A percentile compares a stretch with the other conserved stretches of the same genome.
Evolutionary conservation across 2,888 invertebrate species (phyloP).

Genomic region (Diloba caeruleocephala): DNA sequence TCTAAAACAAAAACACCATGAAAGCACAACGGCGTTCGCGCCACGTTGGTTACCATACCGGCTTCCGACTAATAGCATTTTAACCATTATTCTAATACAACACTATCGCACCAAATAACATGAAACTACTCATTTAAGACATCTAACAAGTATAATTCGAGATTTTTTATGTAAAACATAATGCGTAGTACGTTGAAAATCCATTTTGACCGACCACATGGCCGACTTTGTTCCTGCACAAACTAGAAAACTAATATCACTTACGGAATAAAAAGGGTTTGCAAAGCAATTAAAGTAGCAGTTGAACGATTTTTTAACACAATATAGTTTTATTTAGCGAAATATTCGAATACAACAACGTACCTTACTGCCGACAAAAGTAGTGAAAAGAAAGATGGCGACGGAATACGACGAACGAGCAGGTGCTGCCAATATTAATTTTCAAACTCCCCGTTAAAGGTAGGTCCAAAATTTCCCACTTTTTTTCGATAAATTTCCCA

Average conservation of each 20-base stretch:
- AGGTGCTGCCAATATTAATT: no score
- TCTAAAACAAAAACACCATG: conserved; percentile 73
- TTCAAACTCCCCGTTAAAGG: no score
- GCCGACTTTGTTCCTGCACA: conserved; percentile 60
- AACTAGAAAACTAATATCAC: conserved; percentile 48
- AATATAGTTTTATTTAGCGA: conserved; percentile 54
- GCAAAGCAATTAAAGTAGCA: conserved; percentile 38
- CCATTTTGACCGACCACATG: conserved; percentile 82
- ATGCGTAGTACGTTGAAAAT: conserved; percentile 83
- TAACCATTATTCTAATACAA: conserved; percentile 27
- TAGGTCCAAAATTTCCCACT: no score
- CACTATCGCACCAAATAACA: conserved; percentile 31
- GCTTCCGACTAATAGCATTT: conserved; percentile 55
- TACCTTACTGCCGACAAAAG: conserved; percentile 84
- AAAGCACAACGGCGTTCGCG: conserved; percentile 65
- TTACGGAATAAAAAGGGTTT: conserved; percentile 48
- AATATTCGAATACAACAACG: conserved; percentile 69
- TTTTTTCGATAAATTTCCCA: no score
- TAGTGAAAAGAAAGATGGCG: conserved; percentile 87
- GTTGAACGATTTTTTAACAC: conserved; percentile 46
- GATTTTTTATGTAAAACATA: conserved; percentile 73
- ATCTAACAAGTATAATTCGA: conserved; percentile 40
- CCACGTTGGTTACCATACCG: conserved; percentile 81
- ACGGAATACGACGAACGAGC: conserved; percentile 55
- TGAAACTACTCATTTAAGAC: conserved; percentile 35